phyloP scores from a whole-genome alignment of 2,113 vertebrate genomes.

The Chamaetylas fuelleborni region DNA sequence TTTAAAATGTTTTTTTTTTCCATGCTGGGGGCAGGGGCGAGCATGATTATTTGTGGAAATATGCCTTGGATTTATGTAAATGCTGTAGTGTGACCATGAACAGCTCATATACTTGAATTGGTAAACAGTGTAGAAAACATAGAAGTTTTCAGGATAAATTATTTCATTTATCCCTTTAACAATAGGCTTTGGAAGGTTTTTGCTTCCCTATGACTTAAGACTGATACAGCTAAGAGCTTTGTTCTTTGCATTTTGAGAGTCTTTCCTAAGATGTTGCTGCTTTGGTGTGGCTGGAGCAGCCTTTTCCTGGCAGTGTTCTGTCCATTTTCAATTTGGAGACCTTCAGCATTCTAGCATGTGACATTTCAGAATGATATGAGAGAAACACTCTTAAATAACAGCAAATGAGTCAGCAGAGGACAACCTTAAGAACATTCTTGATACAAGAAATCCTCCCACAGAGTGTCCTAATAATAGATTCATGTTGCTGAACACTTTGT shows the following conservation, averaged over 20 bases:
- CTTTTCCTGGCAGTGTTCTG: background rate
- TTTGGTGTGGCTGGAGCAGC: background rate
- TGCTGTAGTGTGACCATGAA: background rate
- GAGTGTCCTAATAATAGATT: constrained; percentile 38
- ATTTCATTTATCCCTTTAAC: background rate
- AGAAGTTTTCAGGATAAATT: background rate
- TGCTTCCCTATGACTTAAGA: background rate
- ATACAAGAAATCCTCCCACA: constrained; percentile 21
- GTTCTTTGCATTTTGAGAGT: background rate
- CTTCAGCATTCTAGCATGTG: background rate
- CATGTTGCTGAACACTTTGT: constrained; percentile 14
- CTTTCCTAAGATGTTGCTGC: background rate
- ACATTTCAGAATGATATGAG: background rate
- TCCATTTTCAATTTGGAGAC: background rate
- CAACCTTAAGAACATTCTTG: background rate
- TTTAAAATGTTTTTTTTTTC: background rate
- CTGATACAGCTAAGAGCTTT: background rate
- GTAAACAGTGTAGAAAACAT: background rate
- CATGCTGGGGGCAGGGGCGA: fast-evolving
- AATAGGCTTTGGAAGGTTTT: background rate
- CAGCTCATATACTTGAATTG: background rate
- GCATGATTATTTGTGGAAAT: background rate
- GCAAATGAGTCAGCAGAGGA: constrained; percentile 56
- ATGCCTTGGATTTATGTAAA: background rate
- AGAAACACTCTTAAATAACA: background rate